These are phyloP conservation scores for Pantherophis vulpinus DNA, from an alignment of 2,797 vertebrate species.

Conservation along the genomic window DNA sequence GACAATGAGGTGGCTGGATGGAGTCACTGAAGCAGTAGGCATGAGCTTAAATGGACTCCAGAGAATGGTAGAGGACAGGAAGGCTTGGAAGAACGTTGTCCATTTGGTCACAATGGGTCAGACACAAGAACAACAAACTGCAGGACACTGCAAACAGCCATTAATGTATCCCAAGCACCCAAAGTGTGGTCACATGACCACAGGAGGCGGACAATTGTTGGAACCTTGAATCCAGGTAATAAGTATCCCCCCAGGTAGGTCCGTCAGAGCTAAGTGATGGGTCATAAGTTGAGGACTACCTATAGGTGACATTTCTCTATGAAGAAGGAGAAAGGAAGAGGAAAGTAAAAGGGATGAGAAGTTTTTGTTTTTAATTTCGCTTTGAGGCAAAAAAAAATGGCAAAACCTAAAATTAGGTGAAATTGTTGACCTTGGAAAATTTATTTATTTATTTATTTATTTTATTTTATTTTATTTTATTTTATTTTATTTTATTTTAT, in stretches of 20 bases:
- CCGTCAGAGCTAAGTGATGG: background rate
- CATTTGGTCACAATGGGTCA: too few relatives aligned
- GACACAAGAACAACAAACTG: background rate
- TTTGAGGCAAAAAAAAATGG: too few relatives aligned
- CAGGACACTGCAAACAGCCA: background rate
- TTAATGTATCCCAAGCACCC: background rate
- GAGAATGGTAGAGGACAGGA: too few relatives aligned
- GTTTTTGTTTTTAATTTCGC: background rate
- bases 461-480: too few relatives aligned
- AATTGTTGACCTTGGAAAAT: background rate
- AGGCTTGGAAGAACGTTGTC: too few relatives aligned
- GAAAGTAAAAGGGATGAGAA: background rate
- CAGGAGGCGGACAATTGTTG: background rate
- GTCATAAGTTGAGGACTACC: background rate
- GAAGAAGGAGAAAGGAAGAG: too few relatives aligned
- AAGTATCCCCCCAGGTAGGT: background rate
- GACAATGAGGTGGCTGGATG: too few relatives aligned
- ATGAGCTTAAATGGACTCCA: too few relatives aligned
- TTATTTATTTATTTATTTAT: too few relatives aligned
- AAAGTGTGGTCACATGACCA: background rate
- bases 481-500: too few relatives aligned
- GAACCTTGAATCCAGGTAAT: background rate
- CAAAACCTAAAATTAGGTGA: rapidly evolving
- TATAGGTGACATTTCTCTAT: background rate
- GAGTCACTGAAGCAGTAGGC: too few relatives aligned